These are phyloP conservation scores for Amblyjoppa proteus DNA, from an alignment of 2,888 invertebrate genomes.

Conservation along the genomic window DNA sequence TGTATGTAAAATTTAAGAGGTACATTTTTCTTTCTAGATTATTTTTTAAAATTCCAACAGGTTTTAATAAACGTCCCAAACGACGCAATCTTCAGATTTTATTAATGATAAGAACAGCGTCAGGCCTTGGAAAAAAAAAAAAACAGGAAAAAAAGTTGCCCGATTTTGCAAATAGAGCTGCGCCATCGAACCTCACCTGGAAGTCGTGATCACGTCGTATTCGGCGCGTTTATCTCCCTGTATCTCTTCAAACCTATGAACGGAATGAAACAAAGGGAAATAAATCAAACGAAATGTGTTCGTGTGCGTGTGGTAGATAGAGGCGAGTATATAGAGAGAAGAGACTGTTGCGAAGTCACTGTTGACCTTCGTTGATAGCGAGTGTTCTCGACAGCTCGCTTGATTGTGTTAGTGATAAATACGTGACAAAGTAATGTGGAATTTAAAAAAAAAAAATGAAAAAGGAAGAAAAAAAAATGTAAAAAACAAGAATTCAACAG, in stretches of 20 bases:
- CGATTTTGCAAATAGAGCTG: constrained; percentile 57
- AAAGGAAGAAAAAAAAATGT: constrained; percentile 54
- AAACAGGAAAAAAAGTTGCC: constrained; percentile 50
- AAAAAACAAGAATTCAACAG: constrained; percentile 36
- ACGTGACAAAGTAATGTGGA: constrained; percentile 65
- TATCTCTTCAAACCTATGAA: constrained; percentile 83
- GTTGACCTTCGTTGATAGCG: constrained; percentile 18
- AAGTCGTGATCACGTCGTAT: constrained; percentile 84
- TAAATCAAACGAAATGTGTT: constrained; percentile 64
- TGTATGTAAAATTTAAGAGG: background rate
- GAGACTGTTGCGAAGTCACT: constrained; percentile 15
- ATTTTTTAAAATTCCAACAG: background rate
- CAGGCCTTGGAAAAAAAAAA: constrained; percentile 54
- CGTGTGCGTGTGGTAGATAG: constrained; percentile 10
- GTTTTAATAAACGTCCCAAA: constrained; percentile 1
- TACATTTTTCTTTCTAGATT: background rate
- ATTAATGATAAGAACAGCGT: constrained; percentile 12
- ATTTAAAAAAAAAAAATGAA: constrained; percentile 73
- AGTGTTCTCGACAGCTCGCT: constrained; percentile 30
- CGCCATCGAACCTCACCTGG: constrained; percentile 82
- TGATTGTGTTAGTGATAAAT: constrained; percentile 54
- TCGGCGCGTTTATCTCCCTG: constrained; percentile 83
- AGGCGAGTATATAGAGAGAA: constrained; percentile 17
- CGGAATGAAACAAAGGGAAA: constrained; percentile 79
- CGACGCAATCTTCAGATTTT: background rate